phyloP scores from a whole-genome alignment of 2,888 invertebrate genomes.

The Eilema sororculum region DNA sequence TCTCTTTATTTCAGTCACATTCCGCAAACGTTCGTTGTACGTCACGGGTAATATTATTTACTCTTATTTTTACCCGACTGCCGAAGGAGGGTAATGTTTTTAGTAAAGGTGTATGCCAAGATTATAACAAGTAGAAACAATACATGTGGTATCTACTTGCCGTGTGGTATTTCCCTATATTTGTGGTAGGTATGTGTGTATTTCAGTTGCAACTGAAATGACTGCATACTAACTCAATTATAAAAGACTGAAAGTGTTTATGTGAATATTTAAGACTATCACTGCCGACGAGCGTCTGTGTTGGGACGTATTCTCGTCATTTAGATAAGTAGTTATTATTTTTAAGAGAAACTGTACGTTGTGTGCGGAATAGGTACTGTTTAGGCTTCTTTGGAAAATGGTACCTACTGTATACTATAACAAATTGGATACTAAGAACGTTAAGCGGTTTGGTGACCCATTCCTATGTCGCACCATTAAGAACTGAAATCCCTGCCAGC shows the following conservation, averaged over 20 bases:
- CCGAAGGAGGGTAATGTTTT: too few relatives aligned
- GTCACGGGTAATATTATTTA: slow-evolving; percentile 28
- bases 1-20: slow-evolving; percentile 75
- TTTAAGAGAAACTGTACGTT: slow-evolving; percentile 12
- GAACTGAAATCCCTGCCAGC: too few relatives aligned
- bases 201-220: too few relatives aligned
- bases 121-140: not conserved
- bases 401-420: not conserved
- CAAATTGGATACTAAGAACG: not conserved
- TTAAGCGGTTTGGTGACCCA: too few relatives aligned
- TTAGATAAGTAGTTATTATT: slow-evolving; percentile 47
- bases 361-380: not conserved
- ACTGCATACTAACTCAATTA: too few relatives aligned
- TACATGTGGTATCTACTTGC: not conserved
- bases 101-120: slow-evolving; percentile 4
- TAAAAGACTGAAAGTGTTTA: slow-evolving; percentile 27
- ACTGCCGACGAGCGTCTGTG: slow-evolving; percentile 12
- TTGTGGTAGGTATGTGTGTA: too few relatives aligned
- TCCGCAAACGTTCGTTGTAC: slow-evolving; percentile 63
- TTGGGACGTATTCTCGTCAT: slow-evolving; percentile 33
- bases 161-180: too few relatives aligned
- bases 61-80: too few relatives aligned
- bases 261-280: slow-evolving; percentile 45
- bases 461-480: too few relatives aligned
- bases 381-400: not conserved